Evolutionary conservation across 2,113 vertebrate species (phyloP).

Genomic region (Petromus typicus): DNA sequence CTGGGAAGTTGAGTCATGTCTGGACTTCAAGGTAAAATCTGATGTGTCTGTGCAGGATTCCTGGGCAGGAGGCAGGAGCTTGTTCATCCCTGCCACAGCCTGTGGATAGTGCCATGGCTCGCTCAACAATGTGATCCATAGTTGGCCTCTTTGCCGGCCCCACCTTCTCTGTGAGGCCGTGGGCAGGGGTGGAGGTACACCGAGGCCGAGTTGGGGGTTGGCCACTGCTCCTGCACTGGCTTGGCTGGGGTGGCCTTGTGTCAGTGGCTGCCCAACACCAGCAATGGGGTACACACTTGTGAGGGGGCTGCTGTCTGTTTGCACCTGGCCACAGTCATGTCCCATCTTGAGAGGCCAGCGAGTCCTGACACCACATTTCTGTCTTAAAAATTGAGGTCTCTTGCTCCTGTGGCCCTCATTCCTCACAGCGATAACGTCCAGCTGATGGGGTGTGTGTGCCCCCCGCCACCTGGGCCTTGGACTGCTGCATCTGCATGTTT

Average conservation of each 20-base stretch:
- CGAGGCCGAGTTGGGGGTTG: rapidly evolving
- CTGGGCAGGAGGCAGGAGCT: not conserved
- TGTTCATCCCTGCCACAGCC: not conserved
- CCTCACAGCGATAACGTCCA: rapidly evolving
- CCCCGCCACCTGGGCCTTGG: not conserved
- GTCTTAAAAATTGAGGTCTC: not conserved
- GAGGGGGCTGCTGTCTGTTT: not conserved
- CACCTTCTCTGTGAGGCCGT: not conserved
- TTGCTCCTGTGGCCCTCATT: rapidly evolving
- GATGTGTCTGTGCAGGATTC: not conserved
- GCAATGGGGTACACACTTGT: not conserved
- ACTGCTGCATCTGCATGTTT: not conserved
- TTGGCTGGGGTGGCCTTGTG: not conserved
- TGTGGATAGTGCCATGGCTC: not conserved
- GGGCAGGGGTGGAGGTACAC: not conserved
- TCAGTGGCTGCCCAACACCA: not conserved
- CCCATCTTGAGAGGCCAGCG: not conserved
- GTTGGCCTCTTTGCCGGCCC: not conserved
- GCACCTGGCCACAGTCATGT: not conserved
- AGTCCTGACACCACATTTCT: not conserved
- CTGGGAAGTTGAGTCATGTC: not conserved
- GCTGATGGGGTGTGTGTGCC: rapidly evolving
- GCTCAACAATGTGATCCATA: rapidly evolving
- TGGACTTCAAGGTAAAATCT: not conserved
- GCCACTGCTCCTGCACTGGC: not conserved